Conservation (phyloP, 2,888 invertebrate species). For the Labia minor region DNA sequence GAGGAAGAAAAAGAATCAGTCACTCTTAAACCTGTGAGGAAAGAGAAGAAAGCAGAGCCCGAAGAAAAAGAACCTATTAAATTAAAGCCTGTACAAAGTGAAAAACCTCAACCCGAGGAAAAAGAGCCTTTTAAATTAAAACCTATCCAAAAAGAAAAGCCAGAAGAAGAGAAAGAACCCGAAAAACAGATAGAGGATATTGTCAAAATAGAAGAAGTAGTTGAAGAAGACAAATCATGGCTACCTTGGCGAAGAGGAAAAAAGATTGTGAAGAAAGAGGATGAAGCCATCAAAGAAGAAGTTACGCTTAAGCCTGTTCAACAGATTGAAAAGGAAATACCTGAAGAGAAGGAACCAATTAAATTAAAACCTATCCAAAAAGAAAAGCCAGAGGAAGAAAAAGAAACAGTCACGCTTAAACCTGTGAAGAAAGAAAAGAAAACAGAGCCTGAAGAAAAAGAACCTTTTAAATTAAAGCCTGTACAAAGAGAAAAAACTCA, state of each 20-base stretch:
- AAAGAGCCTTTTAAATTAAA: slow-evolving; percentile 23
- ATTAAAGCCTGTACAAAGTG: slow-evolving; percentile 22
- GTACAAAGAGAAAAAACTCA: slow-evolving; percentile 21
- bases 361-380: slow-evolving; percentile 28
- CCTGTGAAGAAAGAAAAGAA: slow-evolving; percentile 23
- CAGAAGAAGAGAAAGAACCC: slow-evolving; percentile 26
- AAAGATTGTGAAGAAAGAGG: slow-evolving; percentile 5
- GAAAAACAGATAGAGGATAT: slow-evolving; percentile 33
- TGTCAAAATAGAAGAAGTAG: slow-evolving; percentile 2
- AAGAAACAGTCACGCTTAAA: slow-evolving; percentile 28
- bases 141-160: slow-evolving; percentile 26
- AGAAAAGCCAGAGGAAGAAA: slow-evolving; percentile 17
- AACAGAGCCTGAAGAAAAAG: slow-evolving; percentile 29
- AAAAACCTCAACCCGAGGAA: slow-evolving; percentile 20
- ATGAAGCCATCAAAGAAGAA: slow-evolving; percentile 25
- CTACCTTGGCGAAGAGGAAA: slow-evolving; percentile 21
- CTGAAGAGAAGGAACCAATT: slow-evolving; percentile 30
- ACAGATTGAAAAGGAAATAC: slow-evolving; percentile 33
- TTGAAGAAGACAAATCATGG: background rate
- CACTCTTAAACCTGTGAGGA: slow-evolving; percentile 32
- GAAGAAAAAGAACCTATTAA: slow-evolving; percentile 26
- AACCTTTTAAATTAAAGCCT: slow-evolving; percentile 21
- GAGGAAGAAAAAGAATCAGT: slow-evolving; percentile 35
- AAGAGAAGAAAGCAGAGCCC: slow-evolving; percentile 31
- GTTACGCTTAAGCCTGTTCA: slow-evolving; percentile 26